Percentiles rank a stretch among this genome's conserved stretches.
Conservation (phyloP, 2,888 invertebrate species). For the Bugulina stolonifera region DNA sequence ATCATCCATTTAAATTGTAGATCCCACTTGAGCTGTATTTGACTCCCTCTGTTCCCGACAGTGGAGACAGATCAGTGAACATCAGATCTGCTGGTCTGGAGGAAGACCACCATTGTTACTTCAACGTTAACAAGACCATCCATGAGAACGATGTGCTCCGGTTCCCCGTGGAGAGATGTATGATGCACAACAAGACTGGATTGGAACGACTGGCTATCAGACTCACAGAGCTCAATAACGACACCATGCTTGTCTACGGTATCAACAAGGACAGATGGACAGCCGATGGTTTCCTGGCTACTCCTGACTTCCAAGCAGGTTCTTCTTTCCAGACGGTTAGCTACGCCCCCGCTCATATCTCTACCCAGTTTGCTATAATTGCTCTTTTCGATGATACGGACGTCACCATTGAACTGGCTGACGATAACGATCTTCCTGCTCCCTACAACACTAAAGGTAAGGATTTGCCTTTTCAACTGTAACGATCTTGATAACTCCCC, state of each 20-base stretch:
- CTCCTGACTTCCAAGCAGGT: conserved; percentile 21
- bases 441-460: conserved; percentile 23
- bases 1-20: neutral
- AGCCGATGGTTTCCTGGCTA: conserved; percentile 21
- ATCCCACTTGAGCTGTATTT: conserved; percentile 17
- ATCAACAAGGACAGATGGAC: conserved; percentile 26
- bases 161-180: conserved; percentile 16
- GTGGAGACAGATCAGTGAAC: conserved; percentile 5
- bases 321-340: conserved; percentile 20
- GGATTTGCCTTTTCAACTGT: neutral
- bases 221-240: conserved; percentile 18
- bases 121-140: conserved; percentile 24
- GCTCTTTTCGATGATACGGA: conserved; percentile 20
- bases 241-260: conserved; percentile 24
- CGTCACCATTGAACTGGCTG: conserved; percentile 19
- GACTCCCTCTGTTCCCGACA: conserved; percentile 11
- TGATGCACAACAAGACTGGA: conserved; percentile 26
- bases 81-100: conserved; percentile 12
- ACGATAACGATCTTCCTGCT: conserved; percentile 18
- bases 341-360: conserved; percentile 24
- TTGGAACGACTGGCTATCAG: conserved; percentile 12
- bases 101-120: conserved; percentile 14
- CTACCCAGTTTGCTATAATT: conserved; percentile 21
- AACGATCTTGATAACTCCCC: too few relatives aligned
- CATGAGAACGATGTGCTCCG: neutral